A percentile compares a stretch with the other conserved stretches of the same genome.
phyloP scores from a whole-genome alignment of 2,113 vertebrate genomes.

The Saccopteryx bilineata region DNA sequence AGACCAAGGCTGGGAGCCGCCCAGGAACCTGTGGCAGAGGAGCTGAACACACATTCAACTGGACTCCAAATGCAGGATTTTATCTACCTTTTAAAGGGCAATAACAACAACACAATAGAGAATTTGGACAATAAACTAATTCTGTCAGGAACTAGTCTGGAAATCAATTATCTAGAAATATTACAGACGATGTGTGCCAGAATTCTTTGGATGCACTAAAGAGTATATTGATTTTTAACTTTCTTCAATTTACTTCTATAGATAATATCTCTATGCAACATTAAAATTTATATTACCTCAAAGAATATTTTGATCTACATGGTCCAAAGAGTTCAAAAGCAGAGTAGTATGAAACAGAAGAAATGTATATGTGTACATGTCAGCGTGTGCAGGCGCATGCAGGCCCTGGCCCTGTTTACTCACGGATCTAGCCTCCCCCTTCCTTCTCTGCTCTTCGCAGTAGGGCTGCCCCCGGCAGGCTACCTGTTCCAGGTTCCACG shows the following conservation, averaged over 20 bases:
- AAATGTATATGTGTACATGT: background rate
- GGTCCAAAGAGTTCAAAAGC: background rate
- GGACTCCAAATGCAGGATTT: background rate
- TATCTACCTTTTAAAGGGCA: background rate
- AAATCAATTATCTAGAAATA: background rate
- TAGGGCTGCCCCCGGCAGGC: background rate
- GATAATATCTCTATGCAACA: background rate
- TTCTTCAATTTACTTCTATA: background rate
- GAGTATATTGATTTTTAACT: conserved; percentile 49
- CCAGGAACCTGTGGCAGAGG: background rate
- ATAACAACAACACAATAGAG: background rate
- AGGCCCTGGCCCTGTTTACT: background rate
- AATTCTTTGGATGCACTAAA: conserved; percentile 1
- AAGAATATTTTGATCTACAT: conserved; percentile 3
- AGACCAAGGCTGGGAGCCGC: background rate
- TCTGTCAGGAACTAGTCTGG: background rate
- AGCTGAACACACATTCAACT: background rate
- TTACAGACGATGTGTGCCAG: background rate
- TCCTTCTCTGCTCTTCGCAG: background rate
- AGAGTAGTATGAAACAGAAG: background rate
- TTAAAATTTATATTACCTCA: background rate
- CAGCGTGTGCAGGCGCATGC: rapidly evolving
- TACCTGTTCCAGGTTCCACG: background rate
- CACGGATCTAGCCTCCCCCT: background rate
- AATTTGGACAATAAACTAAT: background rate